Evolutionary conservation across 1,140 invertebrate species (phyloP).

Genomic region (Magallana ariakensis): DNA sequence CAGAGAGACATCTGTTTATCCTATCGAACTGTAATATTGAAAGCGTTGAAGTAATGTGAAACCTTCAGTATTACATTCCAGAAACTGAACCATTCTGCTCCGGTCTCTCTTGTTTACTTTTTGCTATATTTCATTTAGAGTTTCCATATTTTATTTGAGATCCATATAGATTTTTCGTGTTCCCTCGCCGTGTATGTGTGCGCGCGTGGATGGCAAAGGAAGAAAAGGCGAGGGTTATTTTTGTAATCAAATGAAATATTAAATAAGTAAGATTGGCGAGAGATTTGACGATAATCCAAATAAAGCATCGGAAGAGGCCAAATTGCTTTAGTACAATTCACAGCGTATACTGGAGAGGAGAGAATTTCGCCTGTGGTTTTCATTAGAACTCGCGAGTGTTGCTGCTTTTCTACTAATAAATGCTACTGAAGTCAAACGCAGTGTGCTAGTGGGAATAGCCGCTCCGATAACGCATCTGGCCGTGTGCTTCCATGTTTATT

Average conservation of each 20-base stretch:
- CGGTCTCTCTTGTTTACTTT: not conserved
- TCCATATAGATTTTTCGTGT: slow-evolving; percentile 21
- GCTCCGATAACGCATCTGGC: slow-evolving; percentile 8
- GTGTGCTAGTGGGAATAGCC: not conserved
- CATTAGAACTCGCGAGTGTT: not conserved
- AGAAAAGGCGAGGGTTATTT: not conserved
- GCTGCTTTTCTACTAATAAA: slow-evolving; percentile 11
- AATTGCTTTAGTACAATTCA: not conserved
- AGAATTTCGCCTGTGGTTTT: slow-evolving; percentile 1
- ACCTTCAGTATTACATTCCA: not conserved
- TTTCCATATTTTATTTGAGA: slow-evolving; percentile 16
- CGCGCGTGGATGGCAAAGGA: not conserved
- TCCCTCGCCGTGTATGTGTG: not conserved
- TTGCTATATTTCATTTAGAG: not conserved
- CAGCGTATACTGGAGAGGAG: not conserved
- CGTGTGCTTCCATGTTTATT: not conserved
- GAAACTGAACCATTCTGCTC: slow-evolving; percentile 16
- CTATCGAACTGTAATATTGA: slow-evolving; percentile 8
- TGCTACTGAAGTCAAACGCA: not conserved
- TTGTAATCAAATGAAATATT: slow-evolving; percentile 27
- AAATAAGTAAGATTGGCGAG: not conserved
- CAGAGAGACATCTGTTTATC: slow-evolving; percentile 29
- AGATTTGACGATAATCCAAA: not conserved
- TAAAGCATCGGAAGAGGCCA: not conserved
- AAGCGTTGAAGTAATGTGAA: slow-evolving; percentile 2